Conservation (phyloP, 35 echinoderm and acorn worm species). For the Heliocidaris tuberculata region DNA sequence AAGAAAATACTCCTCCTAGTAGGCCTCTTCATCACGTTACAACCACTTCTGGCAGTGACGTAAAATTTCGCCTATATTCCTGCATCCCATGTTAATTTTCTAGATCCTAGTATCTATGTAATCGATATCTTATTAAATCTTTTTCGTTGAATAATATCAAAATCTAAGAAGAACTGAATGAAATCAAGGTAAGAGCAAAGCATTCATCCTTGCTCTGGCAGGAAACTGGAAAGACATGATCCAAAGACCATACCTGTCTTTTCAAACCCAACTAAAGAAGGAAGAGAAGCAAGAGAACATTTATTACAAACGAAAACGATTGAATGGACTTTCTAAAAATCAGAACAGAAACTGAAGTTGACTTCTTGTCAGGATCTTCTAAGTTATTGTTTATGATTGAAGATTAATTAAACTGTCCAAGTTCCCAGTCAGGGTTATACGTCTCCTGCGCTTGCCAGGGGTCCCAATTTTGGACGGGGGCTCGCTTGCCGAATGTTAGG, state of each 20-base stretch:
- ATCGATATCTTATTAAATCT: background rate
- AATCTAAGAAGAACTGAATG: background rate
- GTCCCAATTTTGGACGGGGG: background rate
- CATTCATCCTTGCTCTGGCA: background rate
- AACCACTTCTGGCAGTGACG: background rate
- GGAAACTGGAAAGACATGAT: too few species aligned
- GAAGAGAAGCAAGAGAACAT: background rate
- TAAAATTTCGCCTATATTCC: too few species aligned
- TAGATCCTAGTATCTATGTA: too few species aligned
- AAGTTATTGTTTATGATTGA: background rate
- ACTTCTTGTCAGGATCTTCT: background rate
- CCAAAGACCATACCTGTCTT: background rate
- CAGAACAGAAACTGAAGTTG: background rate
- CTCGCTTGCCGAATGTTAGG: background rate
- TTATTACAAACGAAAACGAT: background rate
- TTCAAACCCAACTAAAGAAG: background rate
- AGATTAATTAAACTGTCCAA: slow-evolving; percentile 1
- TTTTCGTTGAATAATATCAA: background rate
- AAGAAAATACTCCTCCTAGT: background rate
- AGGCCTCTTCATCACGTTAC: background rate
- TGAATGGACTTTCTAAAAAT: background rate
- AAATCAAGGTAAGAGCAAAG: background rate
- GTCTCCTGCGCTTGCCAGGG: background rate
- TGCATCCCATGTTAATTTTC: too few species aligned
- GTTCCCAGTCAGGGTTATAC: background rate